Percentiles rank a stretch among this genome's conserved stretches.
Evolutionary conservation across 1,140 invertebrate species (phyloP).

Genomic region (Eufriesea mexicana): DNA sequence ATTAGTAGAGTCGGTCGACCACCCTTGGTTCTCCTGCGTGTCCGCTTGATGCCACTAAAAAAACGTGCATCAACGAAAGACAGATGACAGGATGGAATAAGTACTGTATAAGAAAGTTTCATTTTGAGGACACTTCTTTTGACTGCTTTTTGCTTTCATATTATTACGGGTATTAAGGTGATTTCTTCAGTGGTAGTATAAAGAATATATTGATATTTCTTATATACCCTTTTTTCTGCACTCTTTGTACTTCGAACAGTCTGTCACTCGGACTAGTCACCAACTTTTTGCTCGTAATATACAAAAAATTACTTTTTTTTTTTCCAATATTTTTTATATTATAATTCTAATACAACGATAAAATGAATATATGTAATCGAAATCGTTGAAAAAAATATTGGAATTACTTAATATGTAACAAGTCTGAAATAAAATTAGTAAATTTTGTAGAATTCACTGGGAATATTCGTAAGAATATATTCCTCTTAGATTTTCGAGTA

Average conservation of each 20-base stretch:
- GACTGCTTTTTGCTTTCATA: not conserved
- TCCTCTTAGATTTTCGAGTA: not conserved
- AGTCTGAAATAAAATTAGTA: not conserved
- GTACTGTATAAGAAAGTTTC: not conserved
- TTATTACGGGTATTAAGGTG: not conserved
- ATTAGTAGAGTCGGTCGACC: not conserved
- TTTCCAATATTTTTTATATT: too few relatives aligned
- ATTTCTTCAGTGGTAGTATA: not conserved
- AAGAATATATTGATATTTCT: slow-evolving; percentile 6
- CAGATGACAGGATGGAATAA: slow-evolving; percentile 1
- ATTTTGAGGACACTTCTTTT: slow-evolving; percentile 4
- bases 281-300: not conserved
- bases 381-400: too few relatives aligned
- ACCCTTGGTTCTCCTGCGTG: not conserved
- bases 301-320: too few relatives aligned
- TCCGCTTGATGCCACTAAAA: not conserved
- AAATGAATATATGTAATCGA: too few relatives aligned
- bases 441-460: not conserved
- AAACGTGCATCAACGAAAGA: not conserved
- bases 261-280: too few relatives aligned
- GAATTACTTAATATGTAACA: not conserved
- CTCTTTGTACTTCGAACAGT: not conserved
- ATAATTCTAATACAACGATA: too few relatives aligned
- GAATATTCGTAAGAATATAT: too few relatives aligned
- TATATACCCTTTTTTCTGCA: not conserved